Percentiles rank a stretch among this genome's conserved stretches.
Conservation (phyloP, 1,140 invertebrate genomes). For the Cydia splendana region DNA sequence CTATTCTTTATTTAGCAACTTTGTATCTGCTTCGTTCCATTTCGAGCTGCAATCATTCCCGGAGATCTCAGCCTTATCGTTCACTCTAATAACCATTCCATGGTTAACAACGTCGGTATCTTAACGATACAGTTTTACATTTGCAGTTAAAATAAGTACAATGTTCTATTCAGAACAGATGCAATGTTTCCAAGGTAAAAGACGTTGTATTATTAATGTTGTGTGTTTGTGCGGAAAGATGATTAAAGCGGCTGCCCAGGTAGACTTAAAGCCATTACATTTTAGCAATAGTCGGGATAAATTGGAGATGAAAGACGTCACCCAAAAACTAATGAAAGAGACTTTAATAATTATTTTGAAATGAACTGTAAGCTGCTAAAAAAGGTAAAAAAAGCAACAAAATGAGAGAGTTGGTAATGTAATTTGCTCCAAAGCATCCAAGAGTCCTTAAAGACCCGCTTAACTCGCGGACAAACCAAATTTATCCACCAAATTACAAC, state of each 20-base stretch:
- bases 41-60: constrained; percentile 19
- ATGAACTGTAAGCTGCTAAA: not conserved
- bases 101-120: constrained; percentile 14
- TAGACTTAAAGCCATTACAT: too few relatives aligned
- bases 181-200: constrained; percentile 6
- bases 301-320: too few relatives aligned
- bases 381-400: not conserved
- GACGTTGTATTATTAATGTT: constrained; percentile 8
- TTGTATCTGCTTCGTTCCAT: not conserved
- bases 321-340: too few relatives aligned
- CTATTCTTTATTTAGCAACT: constrained; percentile 6
- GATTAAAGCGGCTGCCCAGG: too few relatives aligned
- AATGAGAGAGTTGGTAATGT: not conserved
- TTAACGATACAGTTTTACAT: constrained; percentile 16
- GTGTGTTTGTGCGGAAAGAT: not conserved
- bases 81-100: constrained; percentile 24
- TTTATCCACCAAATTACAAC: constrained; percentile 25
- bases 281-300: too few relatives aligned
- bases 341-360: too few relatives aligned
- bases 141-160: constrained; percentile 17
- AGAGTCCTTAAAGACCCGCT: not conserved
- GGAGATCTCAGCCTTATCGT: constrained; percentile 23
- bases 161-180: not conserved
- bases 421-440: not conserved
- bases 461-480: not conserved